Conservation (phyloP, 2,113 vertebrate species). For the Hippocampus comes region DNA sequence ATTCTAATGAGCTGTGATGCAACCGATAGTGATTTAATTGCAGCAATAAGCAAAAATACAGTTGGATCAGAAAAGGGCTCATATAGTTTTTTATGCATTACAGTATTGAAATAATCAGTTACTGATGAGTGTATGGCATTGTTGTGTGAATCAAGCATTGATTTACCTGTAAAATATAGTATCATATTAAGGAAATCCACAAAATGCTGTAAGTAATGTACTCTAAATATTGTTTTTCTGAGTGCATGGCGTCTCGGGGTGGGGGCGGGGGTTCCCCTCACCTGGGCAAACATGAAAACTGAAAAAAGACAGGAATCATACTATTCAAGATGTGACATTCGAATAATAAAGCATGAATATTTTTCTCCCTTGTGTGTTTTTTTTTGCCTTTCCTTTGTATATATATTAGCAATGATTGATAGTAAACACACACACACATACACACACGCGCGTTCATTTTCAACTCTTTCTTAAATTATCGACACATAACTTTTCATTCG, state of each 20-base stretch:
- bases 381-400: slow-evolving; percentile 20
- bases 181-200: not conserved
- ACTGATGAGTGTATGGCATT: not conserved
- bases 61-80: not conserved
- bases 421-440: no score
- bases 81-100: not conserved
- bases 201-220: not conserved
- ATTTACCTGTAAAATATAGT: slow-evolving; percentile 16
- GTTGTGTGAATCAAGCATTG: not conserved
- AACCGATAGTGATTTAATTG: not conserved
- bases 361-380: slow-evolving; percentile 35
- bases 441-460: slow-evolving; percentile 2
- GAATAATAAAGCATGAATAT: slow-evolving; percentile 27
- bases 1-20: not conserved
- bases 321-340: slow-evolving; percentile 15
- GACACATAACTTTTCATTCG: no score
- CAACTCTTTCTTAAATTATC: slow-evolving; percentile 6
- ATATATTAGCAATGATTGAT: not conserved
- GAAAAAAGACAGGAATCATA: not conserved
- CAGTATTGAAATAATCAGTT: not conserved
- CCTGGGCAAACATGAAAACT: not conserved
- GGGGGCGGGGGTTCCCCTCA: not conserved
- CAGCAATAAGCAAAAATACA: not conserved
- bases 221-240: slow-evolving; percentile 1
- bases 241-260: not conserved